Percentiles rank a stretch among this genome's conserved stretches.
Evolutionary conservation across 2,113 vertebrate species (phyloP).

Genomic region (Zapus hudsonius): DNA sequence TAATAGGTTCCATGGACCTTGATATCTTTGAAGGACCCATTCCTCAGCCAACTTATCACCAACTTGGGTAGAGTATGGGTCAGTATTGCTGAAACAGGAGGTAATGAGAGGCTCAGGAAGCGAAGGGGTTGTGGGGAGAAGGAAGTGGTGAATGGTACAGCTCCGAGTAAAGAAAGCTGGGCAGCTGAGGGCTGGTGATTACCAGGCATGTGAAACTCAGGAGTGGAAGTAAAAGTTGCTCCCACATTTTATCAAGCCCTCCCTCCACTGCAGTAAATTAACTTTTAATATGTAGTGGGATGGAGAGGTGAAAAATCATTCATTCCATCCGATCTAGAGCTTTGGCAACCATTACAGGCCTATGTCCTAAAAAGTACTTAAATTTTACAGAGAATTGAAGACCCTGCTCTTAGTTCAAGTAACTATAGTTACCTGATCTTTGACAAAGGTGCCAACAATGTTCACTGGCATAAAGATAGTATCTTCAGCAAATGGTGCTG

Average conservation of each 20-base stretch:
- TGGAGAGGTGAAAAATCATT: neutral
- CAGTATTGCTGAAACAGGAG: neutral
- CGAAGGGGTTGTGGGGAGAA: neutral
- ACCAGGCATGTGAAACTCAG: neutral
- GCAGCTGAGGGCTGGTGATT: neutral
- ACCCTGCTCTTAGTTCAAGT: too few species aligned
- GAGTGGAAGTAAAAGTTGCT: neutral
- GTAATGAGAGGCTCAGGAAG: neutral
- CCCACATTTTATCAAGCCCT: neutral
- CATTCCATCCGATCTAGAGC: neutral
- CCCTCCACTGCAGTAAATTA: neutral
- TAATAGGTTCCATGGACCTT: neutral
- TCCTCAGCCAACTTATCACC: neutral
- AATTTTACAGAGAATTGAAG: neutral
- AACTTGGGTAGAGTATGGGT: neutral
- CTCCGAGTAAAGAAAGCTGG: neutral
- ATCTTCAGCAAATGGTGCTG: too few species aligned
- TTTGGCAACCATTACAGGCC: slow-evolving; percentile 2
- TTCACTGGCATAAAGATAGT: too few species aligned
- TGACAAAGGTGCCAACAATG: too few species aligned
- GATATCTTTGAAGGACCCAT: neutral
- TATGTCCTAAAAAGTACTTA: neutral
- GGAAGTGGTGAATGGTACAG: neutral
- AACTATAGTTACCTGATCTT: too few species aligned
- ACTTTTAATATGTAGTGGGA: neutral